Conservation (phyloP, 2,888 invertebrate species). For the Synanthedon andrenaeformis region DNA sequence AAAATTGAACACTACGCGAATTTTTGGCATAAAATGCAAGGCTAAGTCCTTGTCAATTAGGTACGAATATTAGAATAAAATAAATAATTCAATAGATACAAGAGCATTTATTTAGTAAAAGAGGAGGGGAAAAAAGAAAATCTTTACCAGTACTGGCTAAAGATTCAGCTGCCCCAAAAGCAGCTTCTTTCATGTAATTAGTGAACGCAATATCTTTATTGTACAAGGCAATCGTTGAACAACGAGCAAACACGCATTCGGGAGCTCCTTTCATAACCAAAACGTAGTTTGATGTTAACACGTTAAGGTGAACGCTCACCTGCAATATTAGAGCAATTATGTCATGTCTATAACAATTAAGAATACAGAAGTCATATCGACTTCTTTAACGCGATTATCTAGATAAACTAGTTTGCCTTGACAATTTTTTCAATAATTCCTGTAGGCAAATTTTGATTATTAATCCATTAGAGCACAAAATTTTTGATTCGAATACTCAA, state of each 20-base stretch:
- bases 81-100: too few relatives aligned
- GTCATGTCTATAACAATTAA: background rate
- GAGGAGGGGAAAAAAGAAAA: background rate
- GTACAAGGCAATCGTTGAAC: constrained; percentile 84
- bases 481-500: background rate
- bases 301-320: constrained; percentile 83
- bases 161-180: constrained; percentile 31
- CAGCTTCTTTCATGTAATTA: constrained; percentile 25
- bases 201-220: constrained; percentile 74
- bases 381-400: background rate
- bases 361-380: background rate
- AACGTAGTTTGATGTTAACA: constrained; percentile 80
- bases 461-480: background rate
- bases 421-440: too few relatives aligned
- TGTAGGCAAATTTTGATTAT: too few relatives aligned
- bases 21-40: too few relatives aligned
- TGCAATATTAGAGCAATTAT: constrained; percentile 10
- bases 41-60: too few relatives aligned
- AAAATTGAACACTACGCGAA: background rate
- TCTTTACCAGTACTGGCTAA: constrained; percentile 47
- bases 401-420: too few relatives aligned
- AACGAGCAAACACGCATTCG: constrained; percentile 89
- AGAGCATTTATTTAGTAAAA: too few relatives aligned
- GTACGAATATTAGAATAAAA: too few relatives aligned
- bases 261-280: constrained; percentile 97